phyloP scores from a whole-genome alignment of 2,888 invertebrate species.

The Horisme vitalbata region DNA sequence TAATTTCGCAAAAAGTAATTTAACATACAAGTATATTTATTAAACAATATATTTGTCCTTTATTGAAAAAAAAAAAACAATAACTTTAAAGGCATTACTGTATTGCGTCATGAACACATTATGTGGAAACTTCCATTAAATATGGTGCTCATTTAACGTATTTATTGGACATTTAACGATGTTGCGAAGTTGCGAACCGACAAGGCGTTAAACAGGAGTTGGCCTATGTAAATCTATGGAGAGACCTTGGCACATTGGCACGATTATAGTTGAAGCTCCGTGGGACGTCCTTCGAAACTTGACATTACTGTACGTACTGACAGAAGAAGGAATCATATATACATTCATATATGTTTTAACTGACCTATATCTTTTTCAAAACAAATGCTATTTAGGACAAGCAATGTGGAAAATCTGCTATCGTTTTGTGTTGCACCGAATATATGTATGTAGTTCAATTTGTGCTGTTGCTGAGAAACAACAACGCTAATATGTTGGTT shows the following conservation, averaged over 20 bases:
- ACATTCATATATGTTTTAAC: conserved; percentile 6
- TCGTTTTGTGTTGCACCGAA: too few relatives aligned
- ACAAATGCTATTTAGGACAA: conserved; percentile 9
- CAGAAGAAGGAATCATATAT: conserved; percentile 10
- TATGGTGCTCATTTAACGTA: too few relatives aligned
- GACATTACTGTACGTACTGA: conserved; percentile 10
- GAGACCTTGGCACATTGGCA: conserved; percentile 24
- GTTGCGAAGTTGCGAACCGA: conserved; percentile 10
- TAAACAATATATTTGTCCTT: not conserved
- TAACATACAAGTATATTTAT: not conserved
- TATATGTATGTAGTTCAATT: too few relatives aligned
- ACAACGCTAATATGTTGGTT: not conserved
- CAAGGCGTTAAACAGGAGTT: conserved; percentile 17
- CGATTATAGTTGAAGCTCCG: conserved; percentile 6
- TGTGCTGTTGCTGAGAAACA: too few relatives aligned
- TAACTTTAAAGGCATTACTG: not conserved
- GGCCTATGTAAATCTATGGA: conserved; percentile 13
- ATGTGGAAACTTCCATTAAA: conserved; percentile 18
- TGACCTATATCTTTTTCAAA: conserved; percentile 11
- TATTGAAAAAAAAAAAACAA: conserved; percentile 3
- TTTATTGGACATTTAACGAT: conserved; percentile 14
- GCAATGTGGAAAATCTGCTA: conserved; percentile 4
- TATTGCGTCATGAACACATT: conserved; percentile 6
- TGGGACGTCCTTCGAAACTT: conserved; percentile 18
- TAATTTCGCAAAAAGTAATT: not conserved